Conservation (phyloP, 2,113 vertebrate genomes). For the Potamarius usumacintae region DNA sequence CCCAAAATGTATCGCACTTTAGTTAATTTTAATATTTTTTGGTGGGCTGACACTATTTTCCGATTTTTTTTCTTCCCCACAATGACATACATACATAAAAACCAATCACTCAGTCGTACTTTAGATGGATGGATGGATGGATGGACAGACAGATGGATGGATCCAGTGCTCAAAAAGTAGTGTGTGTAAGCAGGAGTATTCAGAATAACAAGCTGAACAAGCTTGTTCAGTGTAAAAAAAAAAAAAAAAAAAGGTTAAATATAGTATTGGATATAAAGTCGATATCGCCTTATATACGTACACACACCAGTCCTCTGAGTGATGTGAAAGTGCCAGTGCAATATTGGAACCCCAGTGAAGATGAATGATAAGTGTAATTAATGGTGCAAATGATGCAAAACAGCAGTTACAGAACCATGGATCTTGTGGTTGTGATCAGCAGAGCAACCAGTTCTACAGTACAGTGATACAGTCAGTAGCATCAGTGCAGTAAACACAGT, state of each 20-base stretch:
- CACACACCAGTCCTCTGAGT: neutral
- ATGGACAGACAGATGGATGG: too few species aligned
- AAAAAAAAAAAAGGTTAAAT: neutral
- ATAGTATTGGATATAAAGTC: neutral
- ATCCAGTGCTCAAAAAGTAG: too few species aligned
- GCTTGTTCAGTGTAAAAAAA: neutral
- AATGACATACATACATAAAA: neutral
- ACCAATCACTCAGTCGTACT: neutral
- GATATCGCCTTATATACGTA: neutral
- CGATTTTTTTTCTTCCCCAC: neutral
- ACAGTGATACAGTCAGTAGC: neutral
- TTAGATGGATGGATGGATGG: too few species aligned
- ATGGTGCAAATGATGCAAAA: neutral
- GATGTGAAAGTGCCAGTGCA: neutral
- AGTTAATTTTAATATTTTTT: neutral
- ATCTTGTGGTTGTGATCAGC: neutral
- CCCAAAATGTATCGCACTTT: neutral
- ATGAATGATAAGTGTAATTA: neutral
- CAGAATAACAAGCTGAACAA: neutral
- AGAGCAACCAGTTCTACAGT: neutral
- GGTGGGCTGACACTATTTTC: too few species aligned
- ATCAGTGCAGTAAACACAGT: neutral
- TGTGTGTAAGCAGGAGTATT: neutral
- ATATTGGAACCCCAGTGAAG: neutral
- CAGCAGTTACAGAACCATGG: neutral